Evolutionary conservation across 2,113 vertebrate species (phyloP).

Genomic region (Struthio camelus): DNA sequence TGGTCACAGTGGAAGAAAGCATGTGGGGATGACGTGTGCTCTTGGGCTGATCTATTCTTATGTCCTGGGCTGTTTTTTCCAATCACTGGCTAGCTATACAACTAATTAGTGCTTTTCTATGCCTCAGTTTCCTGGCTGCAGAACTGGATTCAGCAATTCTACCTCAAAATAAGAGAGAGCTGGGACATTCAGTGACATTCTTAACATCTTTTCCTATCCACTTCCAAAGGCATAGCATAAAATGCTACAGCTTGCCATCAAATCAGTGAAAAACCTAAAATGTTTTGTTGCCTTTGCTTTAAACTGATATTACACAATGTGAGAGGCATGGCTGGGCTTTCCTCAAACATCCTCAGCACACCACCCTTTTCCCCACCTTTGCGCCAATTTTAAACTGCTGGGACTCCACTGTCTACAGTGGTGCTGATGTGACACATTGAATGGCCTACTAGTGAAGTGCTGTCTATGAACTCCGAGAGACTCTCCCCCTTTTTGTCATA

Average conservation of each 20-base stretch:
- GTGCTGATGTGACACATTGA: neutral
- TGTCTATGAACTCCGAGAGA: rapidly evolving
- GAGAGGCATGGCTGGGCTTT: neutral
- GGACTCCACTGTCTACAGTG: too few relatives aligned
- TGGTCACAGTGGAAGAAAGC: neutral
- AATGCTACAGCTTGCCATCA: neutral
- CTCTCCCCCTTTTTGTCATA: neutral
- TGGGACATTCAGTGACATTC: neutral
- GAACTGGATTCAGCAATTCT: neutral
- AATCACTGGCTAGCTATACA: neutral
- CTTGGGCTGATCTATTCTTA: neutral
- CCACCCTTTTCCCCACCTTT: neutral
- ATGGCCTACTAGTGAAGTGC: neutral
- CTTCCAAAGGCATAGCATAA: neutral
- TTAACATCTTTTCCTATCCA: neutral
- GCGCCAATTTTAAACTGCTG: neutral
- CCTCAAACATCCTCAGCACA: neutral
- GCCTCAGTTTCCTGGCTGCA: neutral
- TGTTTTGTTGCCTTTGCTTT: neutral
- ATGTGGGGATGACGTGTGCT: neutral
- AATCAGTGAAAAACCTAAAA: neutral
- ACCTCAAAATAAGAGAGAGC: neutral
- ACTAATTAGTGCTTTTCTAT: neutral
- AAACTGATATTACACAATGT: rapidly evolving
- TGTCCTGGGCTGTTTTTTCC: neutral